A percentile compares a stretch with the other conserved stretches of the same genome.
Conservation (phyloP, 2,797 vertebrate species). For the Micromesistius poutassou region DNA sequence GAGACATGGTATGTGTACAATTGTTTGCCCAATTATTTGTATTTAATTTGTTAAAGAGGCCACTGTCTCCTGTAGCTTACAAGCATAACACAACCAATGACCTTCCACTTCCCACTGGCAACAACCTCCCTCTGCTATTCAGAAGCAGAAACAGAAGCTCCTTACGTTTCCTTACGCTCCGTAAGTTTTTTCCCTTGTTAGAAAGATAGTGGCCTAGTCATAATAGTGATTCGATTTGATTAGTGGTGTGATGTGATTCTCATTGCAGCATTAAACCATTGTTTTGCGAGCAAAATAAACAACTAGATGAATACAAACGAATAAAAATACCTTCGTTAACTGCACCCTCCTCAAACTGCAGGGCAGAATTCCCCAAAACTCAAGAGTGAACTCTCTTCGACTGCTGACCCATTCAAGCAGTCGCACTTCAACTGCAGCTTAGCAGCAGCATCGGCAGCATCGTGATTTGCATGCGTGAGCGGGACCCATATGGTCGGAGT, state of each 20-base stretch:
- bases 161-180: too few relatives aligned
- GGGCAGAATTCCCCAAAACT: not conserved
- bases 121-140: not conserved
- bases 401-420: not conserved
- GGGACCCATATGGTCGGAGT: not conserved
- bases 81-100: not conserved
- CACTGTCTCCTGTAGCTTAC: not conserved
- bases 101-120: not conserved
- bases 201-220: not conserved
- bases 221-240: too few relatives aligned
- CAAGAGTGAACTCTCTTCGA: not conserved
- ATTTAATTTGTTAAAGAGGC: too few relatives aligned
- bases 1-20: too few relatives aligned
- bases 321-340: too few relatives aligned
- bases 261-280: not conserved
- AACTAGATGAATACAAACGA: too few relatives aligned
- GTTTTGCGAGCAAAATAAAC: not conserved
- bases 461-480: not conserved
- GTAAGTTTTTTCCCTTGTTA: not conserved
- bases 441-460: not conserved
- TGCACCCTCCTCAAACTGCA: not conserved
- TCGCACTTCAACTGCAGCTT: not conserved
- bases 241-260: too few relatives aligned
- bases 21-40: too few relatives aligned
- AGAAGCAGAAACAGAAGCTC: not conserved